phyloP scores from a whole-genome alignment of 2,797 vertebrate genomes.

The Falco columbarius region DNA sequence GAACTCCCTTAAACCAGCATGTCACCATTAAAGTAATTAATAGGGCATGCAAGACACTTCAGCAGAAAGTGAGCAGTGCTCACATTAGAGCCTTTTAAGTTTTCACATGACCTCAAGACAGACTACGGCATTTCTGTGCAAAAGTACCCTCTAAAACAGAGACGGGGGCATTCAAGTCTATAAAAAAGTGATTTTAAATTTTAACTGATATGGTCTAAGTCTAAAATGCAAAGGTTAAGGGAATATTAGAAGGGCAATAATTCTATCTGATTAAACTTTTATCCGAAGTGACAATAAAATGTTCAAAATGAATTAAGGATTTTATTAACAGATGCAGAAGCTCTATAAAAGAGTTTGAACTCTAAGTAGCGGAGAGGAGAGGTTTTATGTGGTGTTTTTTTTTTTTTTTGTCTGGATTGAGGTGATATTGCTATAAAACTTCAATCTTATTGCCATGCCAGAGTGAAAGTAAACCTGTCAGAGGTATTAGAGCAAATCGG shows the following conservation, averaged over 20 bases:
- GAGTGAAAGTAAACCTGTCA: constrained; percentile 55
- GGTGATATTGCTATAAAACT: constrained; percentile 64
- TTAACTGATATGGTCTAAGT: constrained; percentile 65
- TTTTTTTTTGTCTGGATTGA: constrained; percentile 32
- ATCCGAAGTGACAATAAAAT: constrained; percentile 71
- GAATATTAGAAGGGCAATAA: constrained; percentile 72
- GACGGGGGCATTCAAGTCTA: constrained; percentile 48
- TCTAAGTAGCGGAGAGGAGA: constrained; percentile 29
- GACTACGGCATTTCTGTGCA: background rate
- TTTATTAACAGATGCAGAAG: constrained; percentile 64
- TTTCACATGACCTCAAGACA: constrained; percentile 41
- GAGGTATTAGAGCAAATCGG: constrained; percentile 61
- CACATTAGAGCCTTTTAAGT: constrained; percentile 33
- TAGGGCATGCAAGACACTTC: constrained; percentile 27
- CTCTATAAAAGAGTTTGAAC: constrained; percentile 57
- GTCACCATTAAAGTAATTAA: constrained; percentile 77
- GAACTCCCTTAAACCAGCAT: constrained; percentile 71
- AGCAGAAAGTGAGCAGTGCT: background rate
- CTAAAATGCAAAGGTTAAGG: constrained; percentile 74
- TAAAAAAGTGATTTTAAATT: constrained; percentile 72
- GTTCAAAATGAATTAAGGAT: constrained; percentile 65
- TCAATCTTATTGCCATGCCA: constrained; percentile 55
- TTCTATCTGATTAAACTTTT: constrained; percentile 78
- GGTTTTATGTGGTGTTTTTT: background rate
- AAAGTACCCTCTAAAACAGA: constrained; percentile 42